Percentiles rank a stretch among this genome's conserved stretches.
phyloP scores from a whole-genome alignment of 2,888 invertebrate species.

The Himalopsyche kuldschensis region DNA sequence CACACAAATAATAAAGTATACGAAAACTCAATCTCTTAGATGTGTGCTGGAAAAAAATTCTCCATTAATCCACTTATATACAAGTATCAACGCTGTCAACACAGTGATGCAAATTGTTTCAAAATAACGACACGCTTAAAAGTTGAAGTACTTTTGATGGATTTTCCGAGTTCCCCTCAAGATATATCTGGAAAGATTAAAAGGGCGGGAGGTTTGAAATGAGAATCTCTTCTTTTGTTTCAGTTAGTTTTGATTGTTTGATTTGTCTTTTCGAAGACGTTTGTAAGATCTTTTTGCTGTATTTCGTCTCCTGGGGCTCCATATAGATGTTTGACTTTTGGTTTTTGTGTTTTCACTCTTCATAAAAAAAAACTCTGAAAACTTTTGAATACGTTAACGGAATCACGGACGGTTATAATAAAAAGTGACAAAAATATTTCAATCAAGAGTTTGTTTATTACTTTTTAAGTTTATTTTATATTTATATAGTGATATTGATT shows the following conservation, averaged over 20 bases:
- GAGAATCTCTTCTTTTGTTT: constrained; percentile 1
- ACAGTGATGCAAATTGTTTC: background rate
- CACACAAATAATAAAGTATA: too few species aligned
- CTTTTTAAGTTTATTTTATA: too few species aligned
- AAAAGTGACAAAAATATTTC: too few species aligned
- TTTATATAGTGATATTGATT: too few species aligned
- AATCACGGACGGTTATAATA: too few species aligned
- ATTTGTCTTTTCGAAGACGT: constrained; percentile 17
- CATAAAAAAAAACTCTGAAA: too few species aligned
- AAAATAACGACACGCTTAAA: background rate
- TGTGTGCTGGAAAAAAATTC: background rate
- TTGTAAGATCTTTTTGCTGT: constrained; percentile 11
- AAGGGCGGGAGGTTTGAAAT: background rate
- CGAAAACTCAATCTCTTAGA: too few species aligned
- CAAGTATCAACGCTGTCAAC: background rate
- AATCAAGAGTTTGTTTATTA: too few species aligned
- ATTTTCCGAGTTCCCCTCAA: background rate
- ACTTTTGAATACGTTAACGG: too few species aligned
- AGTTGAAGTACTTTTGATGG: background rate
- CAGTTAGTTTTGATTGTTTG: constrained; percentile 15
- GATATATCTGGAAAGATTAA: constrained; percentile 8
- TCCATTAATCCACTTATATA: background rate
- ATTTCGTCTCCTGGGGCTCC: constrained; percentile 11
- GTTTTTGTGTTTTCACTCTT: too few species aligned
- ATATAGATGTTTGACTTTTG: background rate